phyloP scores from a whole-genome alignment of 2,797 vertebrate species.

The Sandelia bainsii region DNA sequence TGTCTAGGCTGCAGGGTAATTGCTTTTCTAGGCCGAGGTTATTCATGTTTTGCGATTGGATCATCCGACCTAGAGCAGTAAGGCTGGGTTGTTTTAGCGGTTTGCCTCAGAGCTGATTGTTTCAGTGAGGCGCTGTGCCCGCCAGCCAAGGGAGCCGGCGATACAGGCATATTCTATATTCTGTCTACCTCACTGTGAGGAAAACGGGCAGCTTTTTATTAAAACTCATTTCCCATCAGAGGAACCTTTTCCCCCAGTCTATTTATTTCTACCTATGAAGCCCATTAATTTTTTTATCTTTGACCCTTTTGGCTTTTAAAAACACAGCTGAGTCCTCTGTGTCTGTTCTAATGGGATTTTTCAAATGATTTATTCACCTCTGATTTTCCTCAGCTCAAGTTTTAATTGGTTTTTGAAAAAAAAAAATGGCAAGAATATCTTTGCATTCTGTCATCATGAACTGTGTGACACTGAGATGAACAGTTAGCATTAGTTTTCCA shows the following conservation, averaged over 20 bases:
- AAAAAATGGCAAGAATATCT: slow-evolving; percentile 31
- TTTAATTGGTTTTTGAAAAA: slow-evolving; percentile 69
- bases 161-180: slow-evolving; percentile 51
- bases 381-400: slow-evolving; percentile 52
- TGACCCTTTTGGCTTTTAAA: slow-evolving; percentile 65
- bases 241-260: slow-evolving; percentile 59
- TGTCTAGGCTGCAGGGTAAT: slow-evolving; percentile 70
- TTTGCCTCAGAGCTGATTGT: slow-evolving; percentile 70
- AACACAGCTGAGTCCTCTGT: slow-evolving; percentile 60
- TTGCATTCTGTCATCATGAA: slow-evolving; percentile 42
- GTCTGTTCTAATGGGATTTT: slow-evolving; percentile 69
- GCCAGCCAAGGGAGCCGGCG: slow-evolving; percentile 35
- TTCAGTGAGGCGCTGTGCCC: slow-evolving; percentile 52
- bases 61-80: slow-evolving; percentile 58
- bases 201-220: slow-evolving; percentile 64
- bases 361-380: slow-evolving; percentile 62
- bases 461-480: slow-evolving; percentile 53
- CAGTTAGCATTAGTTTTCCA: slow-evolving; percentile 37
- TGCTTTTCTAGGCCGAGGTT: slow-evolving; percentile 70
- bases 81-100: slow-evolving; percentile 65
- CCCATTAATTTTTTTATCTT: slow-evolving; percentile 54
- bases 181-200: slow-evolving; percentile 53
- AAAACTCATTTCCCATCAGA: slow-evolving; percentile 69
- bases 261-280: slow-evolving; percentile 68
- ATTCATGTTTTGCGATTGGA: slow-evolving; percentile 73